Conservation (phyloP, 2,797 vertebrate genomes). For the Squalus acanthias region DNA sequence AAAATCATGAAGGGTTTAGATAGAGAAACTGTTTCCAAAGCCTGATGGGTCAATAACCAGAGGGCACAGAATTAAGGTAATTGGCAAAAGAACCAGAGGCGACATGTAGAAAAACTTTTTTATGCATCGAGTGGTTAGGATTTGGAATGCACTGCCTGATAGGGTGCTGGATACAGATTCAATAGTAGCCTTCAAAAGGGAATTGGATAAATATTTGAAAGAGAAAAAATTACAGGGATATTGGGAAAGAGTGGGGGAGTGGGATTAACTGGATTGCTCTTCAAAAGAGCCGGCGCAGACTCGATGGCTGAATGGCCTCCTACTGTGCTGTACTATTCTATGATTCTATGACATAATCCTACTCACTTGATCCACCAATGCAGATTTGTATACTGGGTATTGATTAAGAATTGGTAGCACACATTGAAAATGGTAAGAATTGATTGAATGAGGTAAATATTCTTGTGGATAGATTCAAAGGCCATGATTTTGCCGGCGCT, state of each 20-base stretch:
- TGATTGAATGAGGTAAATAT: neutral
- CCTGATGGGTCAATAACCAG: neutral
- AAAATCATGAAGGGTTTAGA: neutral
- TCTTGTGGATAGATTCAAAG: neutral
- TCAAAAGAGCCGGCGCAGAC: neutral
- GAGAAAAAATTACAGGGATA: too few species aligned
- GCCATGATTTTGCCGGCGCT: too few species aligned
- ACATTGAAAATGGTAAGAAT: neutral
- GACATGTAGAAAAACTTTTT: too few species aligned
- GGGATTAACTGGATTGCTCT: neutral
- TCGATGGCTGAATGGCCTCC: neutral
- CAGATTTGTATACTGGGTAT: neutral
- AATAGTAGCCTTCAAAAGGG: neutral
- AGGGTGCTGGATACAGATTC: neutral
- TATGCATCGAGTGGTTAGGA: too few species aligned
- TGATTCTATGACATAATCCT: neutral
- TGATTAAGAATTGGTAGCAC: neutral
- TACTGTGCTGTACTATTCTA: neutral
- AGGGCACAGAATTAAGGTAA: neutral
- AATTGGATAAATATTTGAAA: neutral
- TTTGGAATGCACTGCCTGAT: too few species aligned
- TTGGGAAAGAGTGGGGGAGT: neutral
- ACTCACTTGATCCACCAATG: neutral
- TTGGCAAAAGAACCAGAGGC: neutral
- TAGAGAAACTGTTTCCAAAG: neutral